Evolutionary conservation across 2,113 vertebrate genomes (phyloP).

Genomic region (Cichladusa arquata): DNA sequence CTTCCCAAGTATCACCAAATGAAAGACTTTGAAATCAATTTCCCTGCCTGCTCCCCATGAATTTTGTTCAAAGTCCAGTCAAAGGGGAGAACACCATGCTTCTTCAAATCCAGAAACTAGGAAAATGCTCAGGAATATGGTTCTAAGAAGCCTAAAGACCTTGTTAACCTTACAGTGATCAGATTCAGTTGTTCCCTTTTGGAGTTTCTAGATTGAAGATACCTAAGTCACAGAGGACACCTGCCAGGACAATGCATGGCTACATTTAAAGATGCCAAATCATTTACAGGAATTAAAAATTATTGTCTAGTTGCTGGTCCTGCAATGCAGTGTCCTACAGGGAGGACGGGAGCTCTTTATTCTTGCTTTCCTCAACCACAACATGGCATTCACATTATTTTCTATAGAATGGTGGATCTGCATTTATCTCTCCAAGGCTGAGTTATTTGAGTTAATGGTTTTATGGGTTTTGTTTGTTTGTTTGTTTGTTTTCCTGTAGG

Average conservation of each 20-base stretch:
- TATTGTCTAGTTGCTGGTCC: not conserved
- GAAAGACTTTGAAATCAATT: not conserved
- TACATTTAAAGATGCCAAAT: not conserved
- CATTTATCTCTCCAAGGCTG: not conserved
- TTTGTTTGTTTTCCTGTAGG: not conserved
- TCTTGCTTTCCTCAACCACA: not conserved
- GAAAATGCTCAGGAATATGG: not conserved
- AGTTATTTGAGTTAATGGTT: not conserved
- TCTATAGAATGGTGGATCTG: not conserved
- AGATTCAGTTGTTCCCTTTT: not conserved
- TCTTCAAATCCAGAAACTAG: not conserved
- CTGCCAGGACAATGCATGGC: rapidly evolving
- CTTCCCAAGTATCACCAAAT: not conserved
- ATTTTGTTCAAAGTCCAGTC: not conserved
- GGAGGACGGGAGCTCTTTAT: not conserved
- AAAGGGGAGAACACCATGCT: not conserved
- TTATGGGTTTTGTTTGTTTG: not conserved
- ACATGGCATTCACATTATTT: not conserved
- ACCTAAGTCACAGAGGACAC: not conserved
- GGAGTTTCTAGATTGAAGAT: not conserved
- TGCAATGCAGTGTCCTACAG: not conserved
- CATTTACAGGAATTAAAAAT: not conserved
- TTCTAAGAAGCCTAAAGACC: not conserved
- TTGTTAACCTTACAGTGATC: not conserved
- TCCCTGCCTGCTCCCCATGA: not conserved